These are phyloP conservation scores for Lydus trimaculatus DNA, from an alignment of 2,888 invertebrate species.

Conservation along the genomic window DNA sequence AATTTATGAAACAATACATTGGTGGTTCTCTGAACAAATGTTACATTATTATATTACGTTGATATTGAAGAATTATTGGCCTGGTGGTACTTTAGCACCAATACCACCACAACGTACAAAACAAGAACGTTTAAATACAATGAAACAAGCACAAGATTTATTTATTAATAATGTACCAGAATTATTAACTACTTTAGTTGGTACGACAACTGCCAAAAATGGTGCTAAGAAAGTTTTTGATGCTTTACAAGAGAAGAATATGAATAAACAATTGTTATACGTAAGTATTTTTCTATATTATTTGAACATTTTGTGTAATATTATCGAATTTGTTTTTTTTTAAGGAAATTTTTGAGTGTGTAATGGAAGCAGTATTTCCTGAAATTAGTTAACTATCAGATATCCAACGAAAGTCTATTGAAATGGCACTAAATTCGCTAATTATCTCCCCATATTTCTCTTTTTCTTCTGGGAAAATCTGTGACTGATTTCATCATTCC, in stretches of 20 bases:
- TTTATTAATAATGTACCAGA: slow-evolving; percentile 79
- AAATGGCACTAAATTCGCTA: background rate
- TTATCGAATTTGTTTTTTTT: background rate
- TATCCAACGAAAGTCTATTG: background rate
- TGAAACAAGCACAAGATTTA: slow-evolving; percentile 72
- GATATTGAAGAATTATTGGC: slow-evolving; percentile 89
- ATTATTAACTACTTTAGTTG: slow-evolving; percentile 83
- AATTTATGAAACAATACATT: slow-evolving; percentile 85
- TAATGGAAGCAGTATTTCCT: slow-evolving; percentile 64
- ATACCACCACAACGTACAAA: slow-evolving; percentile 64
- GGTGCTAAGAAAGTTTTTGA: slow-evolving; percentile 88
- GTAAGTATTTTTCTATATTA: slow-evolving; percentile 68
- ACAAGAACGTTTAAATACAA: slow-evolving; percentile 73
- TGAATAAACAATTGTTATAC: slow-evolving; percentile 91
- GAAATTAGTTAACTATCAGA: slow-evolving; percentile 54
- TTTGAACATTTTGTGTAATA: background rate
- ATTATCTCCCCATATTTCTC: background rate
- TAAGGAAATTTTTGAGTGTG: slow-evolving; percentile 64
- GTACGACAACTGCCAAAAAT: slow-evolving; percentile 82
- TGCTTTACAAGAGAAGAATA: slow-evolving; percentile 81
- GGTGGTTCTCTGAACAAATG: slow-evolving; percentile 91
- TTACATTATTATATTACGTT: slow-evolving; percentile 85
- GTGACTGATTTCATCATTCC: background rate
- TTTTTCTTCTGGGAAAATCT: background rate
- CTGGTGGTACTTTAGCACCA: slow-evolving; percentile 78